phyloP scores from a whole-genome alignment of 2,888 invertebrate species.

The Cantharis rufa region DNA sequence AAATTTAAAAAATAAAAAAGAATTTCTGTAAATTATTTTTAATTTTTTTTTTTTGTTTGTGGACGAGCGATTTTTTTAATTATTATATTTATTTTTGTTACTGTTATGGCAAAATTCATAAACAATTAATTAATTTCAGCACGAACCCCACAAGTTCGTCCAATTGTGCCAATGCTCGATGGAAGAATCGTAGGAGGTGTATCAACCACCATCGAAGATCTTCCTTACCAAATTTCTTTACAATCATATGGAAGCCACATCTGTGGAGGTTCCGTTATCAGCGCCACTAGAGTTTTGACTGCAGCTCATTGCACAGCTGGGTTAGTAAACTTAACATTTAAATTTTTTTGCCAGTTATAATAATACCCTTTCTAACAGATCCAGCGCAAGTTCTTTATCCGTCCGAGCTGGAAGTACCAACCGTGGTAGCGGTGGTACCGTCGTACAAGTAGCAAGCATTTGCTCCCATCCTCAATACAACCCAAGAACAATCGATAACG shows the following conservation, averaged over 20 bases:
- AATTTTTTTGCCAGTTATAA: background rate
- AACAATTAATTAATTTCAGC: background rate
- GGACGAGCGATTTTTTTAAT: no score
- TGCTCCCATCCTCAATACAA: background rate
- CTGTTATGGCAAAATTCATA: no score
- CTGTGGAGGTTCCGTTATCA: conserved; percentile 61
- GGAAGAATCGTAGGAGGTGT: conserved; percentile 55
- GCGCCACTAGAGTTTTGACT: conserved; percentile 57
- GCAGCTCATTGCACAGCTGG: conserved; percentile 58
- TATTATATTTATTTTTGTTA: no score
- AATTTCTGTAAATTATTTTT: no score
- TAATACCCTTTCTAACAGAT: background rate
- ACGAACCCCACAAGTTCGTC: background rate
- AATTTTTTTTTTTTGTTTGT: no score
- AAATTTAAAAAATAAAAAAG: no score
- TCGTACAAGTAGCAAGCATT: background rate
- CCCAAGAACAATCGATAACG: background rate
- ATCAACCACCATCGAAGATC: conserved; percentile 57
- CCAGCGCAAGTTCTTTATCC: background rate
- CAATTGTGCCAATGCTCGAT: conserved; percentile 38
- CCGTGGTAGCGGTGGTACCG: background rate
- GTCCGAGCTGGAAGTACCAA: background rate
- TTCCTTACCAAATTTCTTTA: conserved; percentile 62
- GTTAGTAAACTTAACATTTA: conserved; percentile 26
- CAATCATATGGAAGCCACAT: conserved; percentile 57